phyloP scores from a whole-genome alignment of 2,113 vertebrate species.

The Spizaetus ornatus region DNA sequence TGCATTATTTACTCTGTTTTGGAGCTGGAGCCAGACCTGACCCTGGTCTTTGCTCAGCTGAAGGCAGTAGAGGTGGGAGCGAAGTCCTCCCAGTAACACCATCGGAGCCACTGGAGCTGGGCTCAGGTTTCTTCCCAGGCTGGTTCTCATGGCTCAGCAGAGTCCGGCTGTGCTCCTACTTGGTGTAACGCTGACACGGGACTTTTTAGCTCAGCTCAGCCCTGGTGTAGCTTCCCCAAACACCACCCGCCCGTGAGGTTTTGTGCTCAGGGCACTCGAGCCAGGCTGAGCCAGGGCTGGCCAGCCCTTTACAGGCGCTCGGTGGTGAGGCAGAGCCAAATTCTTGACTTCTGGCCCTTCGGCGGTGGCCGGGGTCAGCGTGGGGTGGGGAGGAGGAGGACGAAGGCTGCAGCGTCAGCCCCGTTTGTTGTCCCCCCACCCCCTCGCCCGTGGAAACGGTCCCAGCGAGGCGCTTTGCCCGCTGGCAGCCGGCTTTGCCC shows the following conservation, averaged over 20 bases:
- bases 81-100: background rate
- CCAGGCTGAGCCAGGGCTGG: background rate
- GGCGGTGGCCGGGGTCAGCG: rapidly evolving
- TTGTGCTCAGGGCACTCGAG: background rate
- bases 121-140: background rate
- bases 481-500: background rate
- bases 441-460: background rate
- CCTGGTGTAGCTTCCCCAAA: background rate
- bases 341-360: conserved; percentile 23
- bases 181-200: background rate
- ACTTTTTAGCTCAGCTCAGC: background rate
- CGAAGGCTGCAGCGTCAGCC: background rate
- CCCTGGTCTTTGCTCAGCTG: background rate
- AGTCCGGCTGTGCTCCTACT: background rate
- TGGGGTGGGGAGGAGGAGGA: background rate
- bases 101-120: background rate
- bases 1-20: conserved; percentile 29
- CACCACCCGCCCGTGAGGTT: background rate
- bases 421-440: background rate
- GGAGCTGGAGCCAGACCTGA: background rate
- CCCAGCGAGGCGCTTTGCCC: background rate
- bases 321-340: background rate
- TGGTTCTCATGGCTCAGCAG: background rate
- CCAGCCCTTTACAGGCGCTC: background rate
- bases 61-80: background rate